A percentile compares a stretch with the other conserved stretches of the same genome.
phyloP scores from a whole-genome alignment of 2,888 invertebrate species.

The Tachina grossa region DNA sequence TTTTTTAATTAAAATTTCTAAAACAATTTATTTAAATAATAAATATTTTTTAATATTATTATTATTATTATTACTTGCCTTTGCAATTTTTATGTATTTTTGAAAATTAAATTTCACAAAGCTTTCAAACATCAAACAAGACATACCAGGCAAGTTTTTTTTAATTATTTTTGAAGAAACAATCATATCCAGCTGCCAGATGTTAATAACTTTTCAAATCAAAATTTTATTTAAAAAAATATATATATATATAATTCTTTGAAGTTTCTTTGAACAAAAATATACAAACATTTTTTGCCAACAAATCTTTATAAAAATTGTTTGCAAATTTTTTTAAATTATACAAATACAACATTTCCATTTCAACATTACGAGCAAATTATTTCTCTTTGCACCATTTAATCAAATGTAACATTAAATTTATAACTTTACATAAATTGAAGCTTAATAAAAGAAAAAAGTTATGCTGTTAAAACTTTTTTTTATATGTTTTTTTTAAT shows the following conservation, averaged over 20 bases:
- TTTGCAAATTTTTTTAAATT: not conserved
- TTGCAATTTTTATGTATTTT: too few relatives aligned
- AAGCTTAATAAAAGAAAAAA: not conserved
- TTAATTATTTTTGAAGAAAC: not conserved
- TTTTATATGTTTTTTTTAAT: slow-evolving; percentile 20
- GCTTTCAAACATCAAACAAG: too few relatives aligned
- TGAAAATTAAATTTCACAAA: too few relatives aligned
- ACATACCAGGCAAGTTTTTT: not conserved
- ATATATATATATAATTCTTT: too few relatives aligned
- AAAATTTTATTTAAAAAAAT: not conserved
- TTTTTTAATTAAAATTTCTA: too few relatives aligned
- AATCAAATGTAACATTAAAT: slow-evolving; percentile 29
- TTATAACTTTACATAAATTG: not conserved
- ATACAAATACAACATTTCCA: not conserved
- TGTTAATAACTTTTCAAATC: not conserved
- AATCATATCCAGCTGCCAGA: not conserved
- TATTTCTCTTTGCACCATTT: not conserved
- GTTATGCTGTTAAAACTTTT: slow-evolving; percentile 20
- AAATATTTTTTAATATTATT: too few relatives aligned
- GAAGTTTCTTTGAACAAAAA: too few relatives aligned
- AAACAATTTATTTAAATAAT: too few relatives aligned
- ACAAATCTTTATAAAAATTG: not conserved
- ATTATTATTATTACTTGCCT: too few relatives aligned
- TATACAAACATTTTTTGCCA: too few relatives aligned
- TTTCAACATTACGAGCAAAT: not conserved